A percentile compares a stretch with the other conserved stretches of the same genome.
These are phyloP conservation scores for Lycaon pictus DNA, from an alignment of 2,113 vertebrate genomes.

Conservation along the genomic window DNA sequence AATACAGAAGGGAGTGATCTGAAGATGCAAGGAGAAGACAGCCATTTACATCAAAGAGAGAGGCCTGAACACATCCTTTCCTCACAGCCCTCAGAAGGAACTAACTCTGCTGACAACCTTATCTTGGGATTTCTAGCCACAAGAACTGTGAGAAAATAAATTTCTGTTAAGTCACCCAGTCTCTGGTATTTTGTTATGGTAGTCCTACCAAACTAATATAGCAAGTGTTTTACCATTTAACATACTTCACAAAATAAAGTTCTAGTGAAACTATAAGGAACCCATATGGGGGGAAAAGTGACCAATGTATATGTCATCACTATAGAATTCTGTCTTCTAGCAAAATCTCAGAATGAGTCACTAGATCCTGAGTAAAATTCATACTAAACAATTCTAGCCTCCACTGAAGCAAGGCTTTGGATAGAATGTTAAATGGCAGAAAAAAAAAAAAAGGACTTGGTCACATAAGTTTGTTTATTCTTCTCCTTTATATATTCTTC, in stretches of 20 bases:
- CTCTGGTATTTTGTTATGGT: neutral
- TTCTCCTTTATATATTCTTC: neutral
- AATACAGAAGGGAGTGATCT: neutral
- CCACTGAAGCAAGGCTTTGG: neutral
- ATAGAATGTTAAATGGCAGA: neutral
- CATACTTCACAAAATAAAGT: neutral
- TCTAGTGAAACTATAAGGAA: constrained; percentile 12
- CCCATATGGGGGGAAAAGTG: neutral
- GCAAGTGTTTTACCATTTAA: constrained; percentile 13
- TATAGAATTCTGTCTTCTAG: constrained; percentile 6
- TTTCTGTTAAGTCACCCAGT: neutral
- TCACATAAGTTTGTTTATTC: neutral
- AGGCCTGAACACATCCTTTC: neutral
- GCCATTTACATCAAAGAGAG: neutral
- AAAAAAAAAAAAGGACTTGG: constrained; percentile 6
- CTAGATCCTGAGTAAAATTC: constrained; percentile 3
- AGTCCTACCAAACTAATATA: neutral
- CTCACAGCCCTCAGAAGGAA: neutral
- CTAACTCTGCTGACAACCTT: neutral
- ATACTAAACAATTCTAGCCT: neutral
- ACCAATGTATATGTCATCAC: neutral
- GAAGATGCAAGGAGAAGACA: neutral
- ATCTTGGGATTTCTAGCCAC: neutral
- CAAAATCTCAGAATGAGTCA: constrained; percentile 55
- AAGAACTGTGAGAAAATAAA: neutral